Evolutionary conservation across 2,888 invertebrate genomes (phyloP).

Genomic region (Mimas tiliae): DNA sequence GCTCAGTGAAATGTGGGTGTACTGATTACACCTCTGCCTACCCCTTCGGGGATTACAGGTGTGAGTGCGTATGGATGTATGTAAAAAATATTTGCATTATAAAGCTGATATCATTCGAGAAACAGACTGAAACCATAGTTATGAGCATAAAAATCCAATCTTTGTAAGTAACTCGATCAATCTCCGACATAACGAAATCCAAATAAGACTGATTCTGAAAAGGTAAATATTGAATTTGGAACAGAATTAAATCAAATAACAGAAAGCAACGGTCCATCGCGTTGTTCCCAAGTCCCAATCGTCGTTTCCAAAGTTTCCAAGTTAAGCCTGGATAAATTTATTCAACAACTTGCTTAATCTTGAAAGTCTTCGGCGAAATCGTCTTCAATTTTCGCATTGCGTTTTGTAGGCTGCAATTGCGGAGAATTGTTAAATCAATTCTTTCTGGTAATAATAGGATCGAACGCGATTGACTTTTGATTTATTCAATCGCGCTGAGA

Average conservation of each 20-base stretch:
- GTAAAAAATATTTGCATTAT: no score
- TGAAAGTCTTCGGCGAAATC: slow-evolving; percentile 17
- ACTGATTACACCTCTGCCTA: no score
- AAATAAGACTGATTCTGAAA: slow-evolving; percentile 25
- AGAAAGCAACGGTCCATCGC: slow-evolving; percentile 17
- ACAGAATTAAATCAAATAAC: slow-evolving; percentile 38
- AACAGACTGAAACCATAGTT: no score
- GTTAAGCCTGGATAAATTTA: slow-evolving; percentile 24
- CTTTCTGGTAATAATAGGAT: neutral
- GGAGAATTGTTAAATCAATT: neutral
- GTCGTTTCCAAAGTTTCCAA: slow-evolving; percentile 17
- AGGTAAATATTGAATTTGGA: slow-evolving; percentile 28
- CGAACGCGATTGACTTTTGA: neutral
- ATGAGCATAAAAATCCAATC: neutral
- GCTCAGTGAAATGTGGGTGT: no score
- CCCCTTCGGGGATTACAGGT: no score
- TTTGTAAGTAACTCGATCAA: slow-evolving; percentile 1
- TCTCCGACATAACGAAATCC: neutral
- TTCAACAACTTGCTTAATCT: slow-evolving; percentile 26
- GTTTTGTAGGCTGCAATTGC: slow-evolving; percentile 11
- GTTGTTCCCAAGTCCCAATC: neutral
- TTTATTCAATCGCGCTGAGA: neutral
- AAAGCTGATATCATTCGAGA: no score
- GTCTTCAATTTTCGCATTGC: slow-evolving; percentile 20
- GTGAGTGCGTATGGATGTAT: no score